These are phyloP conservation scores for Anticlea derivata DNA, from an alignment of 2,888 invertebrate species.

Conservation along the genomic window DNA sequence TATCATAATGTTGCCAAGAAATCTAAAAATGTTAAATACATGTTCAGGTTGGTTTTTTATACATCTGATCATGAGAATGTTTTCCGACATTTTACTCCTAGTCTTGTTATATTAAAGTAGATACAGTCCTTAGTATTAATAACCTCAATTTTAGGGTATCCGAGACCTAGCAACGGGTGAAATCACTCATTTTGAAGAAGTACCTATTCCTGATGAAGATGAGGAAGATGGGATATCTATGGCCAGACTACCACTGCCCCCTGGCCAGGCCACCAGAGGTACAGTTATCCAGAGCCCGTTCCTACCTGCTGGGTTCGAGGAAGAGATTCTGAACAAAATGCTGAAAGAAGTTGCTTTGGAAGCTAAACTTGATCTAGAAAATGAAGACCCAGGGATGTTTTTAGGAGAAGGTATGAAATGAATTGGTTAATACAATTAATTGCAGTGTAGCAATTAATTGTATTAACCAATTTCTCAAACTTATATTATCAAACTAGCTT, in stretches of 20 bases:
- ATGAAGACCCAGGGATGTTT: slow-evolving; percentile 71
- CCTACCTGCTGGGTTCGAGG: slow-evolving; percentile 92
- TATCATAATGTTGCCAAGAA: too few species aligned
- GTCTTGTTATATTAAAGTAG: too few species aligned
- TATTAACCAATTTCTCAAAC: too few species aligned
- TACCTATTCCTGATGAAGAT: slow-evolving; percentile 76
- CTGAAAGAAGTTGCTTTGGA: slow-evolving; percentile 59
- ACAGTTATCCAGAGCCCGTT: slow-evolving; percentile 93
- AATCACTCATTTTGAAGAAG: slow-evolving; percentile 85
- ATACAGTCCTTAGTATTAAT: too few species aligned
- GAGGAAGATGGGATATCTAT: slow-evolving; percentile 86
- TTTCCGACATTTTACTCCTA: too few species aligned
- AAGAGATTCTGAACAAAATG: slow-evolving; percentile 73
- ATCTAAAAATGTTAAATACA: too few species aligned
- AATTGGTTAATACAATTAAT: not conserved
- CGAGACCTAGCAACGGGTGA: slow-evolving; percentile 91
- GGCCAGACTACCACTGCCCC: slow-evolving; percentile 89
- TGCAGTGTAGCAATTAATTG: too few species aligned
- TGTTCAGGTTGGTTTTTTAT: too few species aligned
- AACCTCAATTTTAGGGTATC: slow-evolving; percentile 76
- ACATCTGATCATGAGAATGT: too few species aligned
- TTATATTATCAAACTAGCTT: too few species aligned
- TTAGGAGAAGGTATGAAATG: slow-evolving; percentile 71
- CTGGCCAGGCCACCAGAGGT: slow-evolving; percentile 88
- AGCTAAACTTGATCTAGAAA: slow-evolving; percentile 66